A percentile compares a stretch with the other conserved stretches of the same genome.
phyloP scores from a whole-genome alignment of 2,797 vertebrate species.

The Catharus ustulatus region DNA sequence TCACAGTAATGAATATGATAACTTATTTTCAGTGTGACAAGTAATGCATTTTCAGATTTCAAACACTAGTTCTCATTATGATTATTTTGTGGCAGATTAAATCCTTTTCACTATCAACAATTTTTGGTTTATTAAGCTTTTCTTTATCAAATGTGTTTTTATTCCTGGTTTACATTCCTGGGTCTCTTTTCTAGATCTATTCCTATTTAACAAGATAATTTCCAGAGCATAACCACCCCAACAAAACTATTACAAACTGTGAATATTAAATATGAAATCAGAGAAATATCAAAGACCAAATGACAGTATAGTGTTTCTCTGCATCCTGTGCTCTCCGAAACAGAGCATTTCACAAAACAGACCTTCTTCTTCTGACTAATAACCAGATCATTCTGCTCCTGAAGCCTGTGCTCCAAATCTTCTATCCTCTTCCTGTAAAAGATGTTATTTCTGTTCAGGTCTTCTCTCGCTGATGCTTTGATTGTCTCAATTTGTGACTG shows the following conservation, averaged over 20 bases:
- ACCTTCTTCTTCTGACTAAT: conserved; percentile 85
- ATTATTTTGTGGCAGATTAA: neutral
- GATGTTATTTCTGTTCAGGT: conserved; percentile 73
- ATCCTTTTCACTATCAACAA: neutral
- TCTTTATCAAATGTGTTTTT: neutral
- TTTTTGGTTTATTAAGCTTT: neutral
- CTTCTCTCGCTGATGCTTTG: conserved; percentile 76
- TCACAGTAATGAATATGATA: neutral
- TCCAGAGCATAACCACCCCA: neutral
- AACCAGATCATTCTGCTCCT: conserved; percentile 86
- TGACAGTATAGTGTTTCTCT: neutral
- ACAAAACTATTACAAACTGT: neutral
- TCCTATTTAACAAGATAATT: neutral
- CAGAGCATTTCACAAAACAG: neutral
- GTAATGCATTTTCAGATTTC: neutral
- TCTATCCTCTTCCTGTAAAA: conserved; percentile 81
- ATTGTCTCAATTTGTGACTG: conserved; percentile 81
- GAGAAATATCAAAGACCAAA: neutral
- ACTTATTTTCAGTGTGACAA: neutral
- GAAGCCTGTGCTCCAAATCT: conserved; percentile 81
- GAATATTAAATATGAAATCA: neutral
- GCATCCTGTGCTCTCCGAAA: neutral
- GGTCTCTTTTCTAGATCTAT: neutral
- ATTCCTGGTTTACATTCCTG: neutral
- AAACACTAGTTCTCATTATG: neutral